A percentile compares a stretch with the other conserved stretches of the same genome.
Conservation (phyloP, 1,140 invertebrate genomes). For the Drosophila sulfurigaster region DNA sequence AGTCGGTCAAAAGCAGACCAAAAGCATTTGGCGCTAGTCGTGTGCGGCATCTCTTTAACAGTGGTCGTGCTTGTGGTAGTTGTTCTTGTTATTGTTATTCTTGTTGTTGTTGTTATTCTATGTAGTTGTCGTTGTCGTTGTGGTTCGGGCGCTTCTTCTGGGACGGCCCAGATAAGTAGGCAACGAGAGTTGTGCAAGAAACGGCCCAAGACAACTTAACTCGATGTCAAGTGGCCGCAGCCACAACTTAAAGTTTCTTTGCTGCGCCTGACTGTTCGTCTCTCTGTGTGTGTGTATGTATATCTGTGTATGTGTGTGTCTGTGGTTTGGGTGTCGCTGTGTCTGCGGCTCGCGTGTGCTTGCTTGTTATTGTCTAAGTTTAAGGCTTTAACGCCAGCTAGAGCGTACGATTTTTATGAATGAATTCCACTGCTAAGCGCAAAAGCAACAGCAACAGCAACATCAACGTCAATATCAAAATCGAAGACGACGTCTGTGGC, state of each 20-base stretch:
- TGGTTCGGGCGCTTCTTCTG: slow-evolving; percentile 13
- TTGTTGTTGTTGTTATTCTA: slow-evolving; percentile 21
- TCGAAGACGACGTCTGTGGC: slow-evolving; percentile 20
- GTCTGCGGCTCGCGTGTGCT: slow-evolving; percentile 6
- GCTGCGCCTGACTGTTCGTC: slow-evolving; percentile 16
- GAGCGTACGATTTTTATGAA: slow-evolving; percentile 71
- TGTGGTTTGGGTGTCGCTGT: slow-evolving; percentile 8
- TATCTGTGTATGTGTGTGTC: slow-evolving; percentile 10
- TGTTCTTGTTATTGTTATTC: slow-evolving; percentile 33
- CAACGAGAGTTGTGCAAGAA: slow-evolving; percentile 54
- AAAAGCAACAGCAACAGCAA: slow-evolving; percentile 1
- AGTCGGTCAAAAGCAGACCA: slow-evolving; percentile 13
- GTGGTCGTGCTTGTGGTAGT: slow-evolving; percentile 20
- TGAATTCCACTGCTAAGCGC: slow-evolving; percentile 48
- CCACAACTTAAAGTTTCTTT: slow-evolving; percentile 44
- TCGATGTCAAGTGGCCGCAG: slow-evolving; percentile 45
- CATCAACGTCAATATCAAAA: slow-evolving; percentile 2
- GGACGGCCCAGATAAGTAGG: slow-evolving; percentile 64
- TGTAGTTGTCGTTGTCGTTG: slow-evolving; percentile 23
- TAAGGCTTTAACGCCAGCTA: slow-evolving; percentile 53
- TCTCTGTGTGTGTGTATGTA: slow-evolving; percentile 13
- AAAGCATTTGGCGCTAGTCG: slow-evolving; percentile 41
- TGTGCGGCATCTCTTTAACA: slow-evolving; percentile 45
- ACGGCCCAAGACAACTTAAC: slow-evolving; percentile 38
- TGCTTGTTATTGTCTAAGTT: slow-evolving; percentile 46